Conservation (phyloP, 2,888 invertebrate species). For the Caenorhabditis angaria region DNA sequence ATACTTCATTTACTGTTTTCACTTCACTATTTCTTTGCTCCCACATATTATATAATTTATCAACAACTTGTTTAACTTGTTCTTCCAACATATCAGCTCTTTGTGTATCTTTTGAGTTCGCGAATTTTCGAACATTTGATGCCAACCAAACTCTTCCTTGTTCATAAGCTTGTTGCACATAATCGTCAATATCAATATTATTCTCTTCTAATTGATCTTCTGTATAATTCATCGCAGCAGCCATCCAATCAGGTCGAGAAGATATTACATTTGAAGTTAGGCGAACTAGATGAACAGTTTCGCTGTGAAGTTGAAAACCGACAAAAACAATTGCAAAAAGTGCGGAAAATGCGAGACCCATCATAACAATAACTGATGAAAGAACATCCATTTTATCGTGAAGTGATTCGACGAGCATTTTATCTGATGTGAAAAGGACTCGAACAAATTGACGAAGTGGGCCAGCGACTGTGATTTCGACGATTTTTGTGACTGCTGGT, state of each 20-base stretch:
- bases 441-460: slow-evolving; percentile 69
- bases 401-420: slow-evolving; percentile 48
- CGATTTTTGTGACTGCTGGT: slow-evolving; percentile 52
- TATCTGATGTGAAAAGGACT: slow-evolving; percentile 60
- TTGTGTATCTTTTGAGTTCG: slow-evolving; percentile 63
- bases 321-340: slow-evolving; percentile 63
- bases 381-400: slow-evolving; percentile 66
- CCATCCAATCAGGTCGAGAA: slow-evolving; percentile 68
- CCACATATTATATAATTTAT: slow-evolving; percentile 70
- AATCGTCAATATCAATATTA: slow-evolving; percentile 67
- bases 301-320: slow-evolving; percentile 67
- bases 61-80: slow-evolving; percentile 71
- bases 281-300: slow-evolving; percentile 65
- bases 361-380: slow-evolving; percentile 70
- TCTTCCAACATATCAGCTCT: slow-evolving; percentile 71
- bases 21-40: slow-evolving; percentile 52
- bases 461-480: slow-evolving; percentile 68
- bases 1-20: slow-evolving; percentile 26
- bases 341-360: slow-evolving; percentile 58
- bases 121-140: slow-evolving; percentile 65
- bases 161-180: slow-evolving; percentile 71
- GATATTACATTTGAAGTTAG: slow-evolving; percentile 61
- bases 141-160: slow-evolving; percentile 70
- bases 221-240: slow-evolving; percentile 68
- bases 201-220: slow-evolving; percentile 67